Evolutionary conservation across 2,888 invertebrate species (phyloP), one percentile per base, ranked within the genome.

Genomic region (Aproaerema taeniolella): DNA sequence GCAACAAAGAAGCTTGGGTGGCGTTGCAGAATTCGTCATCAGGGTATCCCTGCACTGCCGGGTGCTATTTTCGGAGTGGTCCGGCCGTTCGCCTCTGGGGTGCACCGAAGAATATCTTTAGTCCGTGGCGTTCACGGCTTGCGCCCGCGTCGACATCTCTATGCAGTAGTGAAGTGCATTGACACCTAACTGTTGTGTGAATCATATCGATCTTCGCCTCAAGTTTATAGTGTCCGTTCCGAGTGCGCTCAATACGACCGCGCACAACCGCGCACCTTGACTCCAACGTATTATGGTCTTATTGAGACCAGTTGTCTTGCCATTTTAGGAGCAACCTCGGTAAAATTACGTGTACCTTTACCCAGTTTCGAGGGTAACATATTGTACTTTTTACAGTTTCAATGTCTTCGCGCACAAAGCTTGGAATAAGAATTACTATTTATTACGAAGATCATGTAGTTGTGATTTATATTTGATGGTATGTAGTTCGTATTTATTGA

Each of bases 391-490:
- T 50, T 44, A 49, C 55, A 56, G 58, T 14, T 41, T 45, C 36
- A 67, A 92, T 92, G 92, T 92, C 92, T 51, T 90, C 90, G 53
- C 88, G 88, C 48, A 83, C 86, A 44, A 91, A 89, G 73, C 81
- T 89, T 47, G 88, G 91, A 64, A 90, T 92, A 67, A 86, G 92
- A 53, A 90, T 92, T 54, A 92, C 91, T 9, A 89, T 92, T 54
- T 91, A 89, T 72, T 90, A 91, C 70, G 89, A 90, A 58, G 88
- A 91, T 61, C 88, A 89, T 59, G 88, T 90, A 40, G 88, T 91
- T 52, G 89, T 91, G 37, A 86, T 92, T 67, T 90, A 91, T 79
- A 89, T 92, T 58, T 89, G 61, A 72, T 39, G 14, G 38, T 43
- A 34, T 35, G 35, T 28, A n/a, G 8, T 20, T 20, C 8, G 20